Evolutionary conservation across 2,113 vertebrate species (phyloP), one percentile per base, ranked within the genome.

Genomic region (Poecile atricapillus): DNA sequence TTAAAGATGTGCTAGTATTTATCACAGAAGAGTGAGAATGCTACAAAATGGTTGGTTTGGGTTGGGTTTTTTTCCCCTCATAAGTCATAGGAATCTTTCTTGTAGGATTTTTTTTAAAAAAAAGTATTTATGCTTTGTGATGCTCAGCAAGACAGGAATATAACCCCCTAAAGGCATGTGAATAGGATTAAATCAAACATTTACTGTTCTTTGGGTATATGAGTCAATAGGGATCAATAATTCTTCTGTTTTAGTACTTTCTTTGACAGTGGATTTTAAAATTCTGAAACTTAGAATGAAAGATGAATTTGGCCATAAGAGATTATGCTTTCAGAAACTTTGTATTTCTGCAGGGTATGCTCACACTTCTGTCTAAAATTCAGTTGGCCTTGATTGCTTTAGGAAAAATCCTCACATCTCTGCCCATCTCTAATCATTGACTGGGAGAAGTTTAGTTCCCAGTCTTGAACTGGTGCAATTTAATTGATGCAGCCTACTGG

Each of bases 31-130:
- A 85, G 28, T 70, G 35, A 74, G 56, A 75, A 76, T 76, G 43
- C 52, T 76, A 53, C 19, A 49, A 52, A 77, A 67, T 27, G 4
- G 14, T 46, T 67, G 10, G 21, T 15, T 50, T 60, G 22, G 20
- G 6, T 27, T 85, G 25, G 13, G 10, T 1, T 7, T 7, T 37
- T 49, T 30, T 31, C 4, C 2, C 2, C 2, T 14, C 25, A 8
- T 5, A 31, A 69, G 15, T 70, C 20, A 71, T 6, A 59, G 35
- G 14, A 82, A 79, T 33, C 11, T 39, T 88, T 84, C n/a, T 31
- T 76, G 17, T 41, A 27, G 31, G 15, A 53, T 75, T 0, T 62
- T 49, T 69, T 75, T 11, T 4, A 24, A 43, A 47, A 21, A 33
- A 10, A 9, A 13, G 11, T 15, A 6, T 43, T 60, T 74, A 6